Evolutionary conservation across 2,797 vertebrate species (phyloP).

Genomic region (Loriculus beryllinus): DNA sequence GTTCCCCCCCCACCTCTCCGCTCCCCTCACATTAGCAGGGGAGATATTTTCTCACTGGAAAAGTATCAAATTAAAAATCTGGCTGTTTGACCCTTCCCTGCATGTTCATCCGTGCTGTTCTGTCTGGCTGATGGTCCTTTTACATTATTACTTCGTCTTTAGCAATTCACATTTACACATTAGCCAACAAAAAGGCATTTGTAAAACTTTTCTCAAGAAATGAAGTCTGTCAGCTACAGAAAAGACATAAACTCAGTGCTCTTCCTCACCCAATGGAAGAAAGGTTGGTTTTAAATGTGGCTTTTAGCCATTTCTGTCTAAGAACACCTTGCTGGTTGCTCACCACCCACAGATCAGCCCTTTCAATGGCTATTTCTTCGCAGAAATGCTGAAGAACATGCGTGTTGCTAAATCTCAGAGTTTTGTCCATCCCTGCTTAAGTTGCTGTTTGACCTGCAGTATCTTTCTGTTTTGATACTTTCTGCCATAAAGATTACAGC

Average conservation of each 20-base stretch:
- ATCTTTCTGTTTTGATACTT: background rate
- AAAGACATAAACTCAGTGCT: background rate
- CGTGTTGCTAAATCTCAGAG: background rate
- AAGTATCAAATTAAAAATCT: slow-evolving; percentile 18
- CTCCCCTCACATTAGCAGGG: background rate
- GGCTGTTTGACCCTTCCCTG: background rate
- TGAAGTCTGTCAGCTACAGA: background rate
- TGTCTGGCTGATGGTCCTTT: background rate
- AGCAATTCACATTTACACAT: slow-evolving; percentile 20
- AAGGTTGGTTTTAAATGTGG: background rate
- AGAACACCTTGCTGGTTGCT: background rate
- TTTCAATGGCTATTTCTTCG: background rate
- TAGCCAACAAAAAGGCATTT: background rate
- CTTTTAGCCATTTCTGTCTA: background rate
- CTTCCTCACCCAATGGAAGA: background rate
- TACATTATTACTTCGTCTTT: background rate
- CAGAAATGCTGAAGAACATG: background rate
- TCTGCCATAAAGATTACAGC: background rate
- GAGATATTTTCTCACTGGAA: slow-evolving; percentile 6
- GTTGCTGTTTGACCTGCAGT: background rate
- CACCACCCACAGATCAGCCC: background rate
- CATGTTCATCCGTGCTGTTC: background rate
- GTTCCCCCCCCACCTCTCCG: background rate
- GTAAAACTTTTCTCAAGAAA: background rate
- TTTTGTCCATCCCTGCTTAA: background rate